A percentile compares a stretch with the other conserved stretches of the same genome.
These are phyloP conservation scores for Gobio occitaniae DNA, from an alignment of 2,797 vertebrate species.

Conservation along the genomic window DNA sequence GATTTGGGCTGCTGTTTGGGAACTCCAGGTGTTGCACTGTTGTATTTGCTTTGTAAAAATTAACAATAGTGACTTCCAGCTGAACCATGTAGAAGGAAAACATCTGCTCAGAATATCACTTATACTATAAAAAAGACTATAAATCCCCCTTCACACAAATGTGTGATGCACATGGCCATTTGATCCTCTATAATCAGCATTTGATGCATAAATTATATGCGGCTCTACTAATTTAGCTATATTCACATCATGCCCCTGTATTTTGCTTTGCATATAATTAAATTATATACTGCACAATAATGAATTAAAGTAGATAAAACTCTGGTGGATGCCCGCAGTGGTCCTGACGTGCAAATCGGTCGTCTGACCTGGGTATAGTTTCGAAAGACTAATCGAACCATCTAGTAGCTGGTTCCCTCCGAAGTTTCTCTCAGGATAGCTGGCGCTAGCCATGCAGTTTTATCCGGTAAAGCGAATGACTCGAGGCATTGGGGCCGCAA, in stretches of 20 bases:
- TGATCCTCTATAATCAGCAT: neutral
- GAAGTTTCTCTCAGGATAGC: slow-evolving; percentile 55
- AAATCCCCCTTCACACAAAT: slow-evolving; percentile 19
- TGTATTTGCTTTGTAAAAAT: slow-evolving; percentile 46
- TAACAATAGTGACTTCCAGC: slow-evolving; percentile 47
- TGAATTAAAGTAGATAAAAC: no score
- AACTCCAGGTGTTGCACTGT: slow-evolving; percentile 45
- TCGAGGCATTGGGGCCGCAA: slow-evolving; percentile 19
- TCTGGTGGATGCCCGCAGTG: no score
- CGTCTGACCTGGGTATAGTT: no score
- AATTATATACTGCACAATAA: no score
- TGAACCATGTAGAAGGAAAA: slow-evolving; percentile 35
- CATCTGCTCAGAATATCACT: slow-evolving; percentile 43
- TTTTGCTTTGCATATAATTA: no score
- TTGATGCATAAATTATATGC: neutral
- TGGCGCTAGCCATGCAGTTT: slow-evolving; percentile 14
- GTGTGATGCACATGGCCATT: neutral
- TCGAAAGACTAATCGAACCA: no score
- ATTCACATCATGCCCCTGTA: no score
- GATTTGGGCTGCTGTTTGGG: slow-evolving; percentile 42
- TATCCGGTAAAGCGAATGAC: slow-evolving; percentile 57
- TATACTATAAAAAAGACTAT: slow-evolving; percentile 7
- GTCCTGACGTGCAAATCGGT: no score
- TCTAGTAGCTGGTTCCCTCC: slow-evolving; percentile 58
- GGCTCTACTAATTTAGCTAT: neutral